Conservation (phyloP, 2,888 invertebrate species). For the Cryptocheilus praepositus region DNA sequence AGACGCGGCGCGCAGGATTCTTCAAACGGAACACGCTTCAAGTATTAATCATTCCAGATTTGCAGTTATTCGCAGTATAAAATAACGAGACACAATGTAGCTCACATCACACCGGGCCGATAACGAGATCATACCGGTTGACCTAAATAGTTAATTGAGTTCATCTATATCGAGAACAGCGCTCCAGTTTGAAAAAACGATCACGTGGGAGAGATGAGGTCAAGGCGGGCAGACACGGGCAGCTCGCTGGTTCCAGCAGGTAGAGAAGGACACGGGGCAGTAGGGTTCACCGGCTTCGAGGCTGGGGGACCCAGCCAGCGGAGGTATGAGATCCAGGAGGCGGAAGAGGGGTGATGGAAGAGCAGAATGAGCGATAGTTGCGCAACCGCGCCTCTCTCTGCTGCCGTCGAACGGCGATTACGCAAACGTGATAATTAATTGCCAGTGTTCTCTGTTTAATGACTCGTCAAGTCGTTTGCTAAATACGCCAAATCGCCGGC, state of each 20-base stretch:
- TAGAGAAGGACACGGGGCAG: conserved; percentile 13
- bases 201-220: too few relatives aligned
- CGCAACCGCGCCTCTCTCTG: conserved; percentile 59
- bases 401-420: conserved; percentile 60
- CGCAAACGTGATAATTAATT: conserved; percentile 71
- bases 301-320: conserved; percentile 17
- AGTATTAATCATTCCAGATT: too few relatives aligned
- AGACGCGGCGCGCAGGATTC: too few relatives aligned
- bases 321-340: conserved; percentile 1
- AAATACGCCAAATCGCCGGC: conserved; percentile 64
- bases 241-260: conserved; percentile 12
- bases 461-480: conserved; percentile 65
- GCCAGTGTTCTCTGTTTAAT: conserved; percentile 67
- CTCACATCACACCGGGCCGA: too few relatives aligned
- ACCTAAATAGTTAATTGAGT: too few relatives aligned
- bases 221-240: conserved; percentile 19
- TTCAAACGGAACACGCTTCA: too few relatives aligned
- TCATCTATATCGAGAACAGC: too few relatives aligned
- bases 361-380: conserved; percentile 62
- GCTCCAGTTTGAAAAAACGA: too few relatives aligned
- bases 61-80: too few relatives aligned
- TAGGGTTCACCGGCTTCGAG: conserved; percentile 4
- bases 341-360: conserved; percentile 33
- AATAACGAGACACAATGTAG: too few relatives aligned
- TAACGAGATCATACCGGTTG: too few relatives aligned